phyloP scores from a whole-genome alignment of 2,888 invertebrate genomes.

The Drosophila colorata region DNA sequence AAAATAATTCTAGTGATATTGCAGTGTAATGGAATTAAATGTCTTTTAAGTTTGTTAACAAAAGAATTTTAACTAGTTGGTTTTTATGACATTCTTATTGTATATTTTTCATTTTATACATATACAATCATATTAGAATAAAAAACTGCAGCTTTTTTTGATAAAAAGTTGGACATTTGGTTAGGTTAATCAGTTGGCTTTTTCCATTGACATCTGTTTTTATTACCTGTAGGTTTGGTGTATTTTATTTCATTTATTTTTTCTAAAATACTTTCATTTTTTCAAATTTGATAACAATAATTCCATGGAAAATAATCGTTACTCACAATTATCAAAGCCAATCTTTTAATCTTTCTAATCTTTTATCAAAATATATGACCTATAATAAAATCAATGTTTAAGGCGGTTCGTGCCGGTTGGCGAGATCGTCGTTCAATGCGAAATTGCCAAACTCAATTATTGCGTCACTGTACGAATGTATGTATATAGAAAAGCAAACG shows the following conservation, averaged over 20 bases:
- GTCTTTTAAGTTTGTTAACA: too few relatives aligned
- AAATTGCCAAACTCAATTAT: constrained; percentile 24
- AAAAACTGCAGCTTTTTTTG: too few relatives aligned
- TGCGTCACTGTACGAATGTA: constrained; percentile 20
- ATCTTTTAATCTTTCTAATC: neutral
- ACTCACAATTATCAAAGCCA: neutral
- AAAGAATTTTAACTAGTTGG: too few relatives aligned
- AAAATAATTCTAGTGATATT: too few relatives aligned
- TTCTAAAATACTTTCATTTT: neutral
- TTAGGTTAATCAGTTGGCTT: neutral
- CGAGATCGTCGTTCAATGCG: constrained; percentile 22
- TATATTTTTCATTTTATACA: too few relatives aligned
- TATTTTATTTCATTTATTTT: neutral
- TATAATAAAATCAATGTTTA: constrained; percentile 22
- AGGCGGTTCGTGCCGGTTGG: constrained; percentile 16
- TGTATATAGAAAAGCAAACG: constrained; percentile 22
- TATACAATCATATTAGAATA: too few relatives aligned
- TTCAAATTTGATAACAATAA: neutral
- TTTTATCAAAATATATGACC: constrained; percentile 1
- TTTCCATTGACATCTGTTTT: constrained; percentile 1
- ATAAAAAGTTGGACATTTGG: neutral
- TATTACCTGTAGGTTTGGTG: neutral
- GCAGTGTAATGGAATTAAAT: too few relatives aligned
- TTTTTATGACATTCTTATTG: too few relatives aligned
- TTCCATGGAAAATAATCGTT: too few relatives aligned